Base-by-base conservation (phyloP, 2,113 vertebrate species). In the Tragelaphus buxtoni region DNA sequence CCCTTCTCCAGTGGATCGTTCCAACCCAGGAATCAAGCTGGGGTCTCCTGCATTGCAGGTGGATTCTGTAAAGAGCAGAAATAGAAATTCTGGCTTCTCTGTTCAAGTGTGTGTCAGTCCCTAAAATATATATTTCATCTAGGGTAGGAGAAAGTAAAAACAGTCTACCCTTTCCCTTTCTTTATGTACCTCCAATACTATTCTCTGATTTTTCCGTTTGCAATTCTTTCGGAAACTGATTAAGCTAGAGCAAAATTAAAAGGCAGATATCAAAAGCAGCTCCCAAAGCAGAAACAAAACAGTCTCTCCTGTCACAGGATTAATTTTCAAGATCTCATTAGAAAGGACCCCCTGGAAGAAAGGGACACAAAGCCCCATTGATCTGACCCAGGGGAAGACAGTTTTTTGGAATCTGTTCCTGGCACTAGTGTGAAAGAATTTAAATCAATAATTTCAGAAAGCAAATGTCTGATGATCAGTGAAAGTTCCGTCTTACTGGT, bases 311-410 rank as follows among this genome's bases (percentile, higher is more conserved):
- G 77, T 87, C 93, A 84, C 18, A 82, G 72, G 30, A 80, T 89
- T 91, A 49, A 88, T 94, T 97, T 89, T 88, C 86, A 87, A 86
- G 51, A 69, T 76, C 79, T 82, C 42, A 9, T 91, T 88, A 93
- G 82, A 72, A 86, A 80, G 32, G 18, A 53, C 12, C 76, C 72
- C 91, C 24, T 0, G 1, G 81, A 86, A 88, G 45, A 90, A 79
- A 86, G 77, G 42, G 22, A n/a, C 82, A 97, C 83, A 97, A 86
- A 93, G 83, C 79, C 12, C 42, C 81, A 90, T 92, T 97, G 96
- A 95, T 80, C 58, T 4, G 56, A 84, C 79, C 53, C 28, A 28
- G 69, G 74, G 84, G 22, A 90, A 91, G 90, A 92, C 92, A 72
- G 74, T 18, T 60, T 90, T 92, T 42, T 95, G 96, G 82, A 94